Conservation (phyloP, 2,888 invertebrate genomes). For the Parascotia fuliginaria region DNA sequence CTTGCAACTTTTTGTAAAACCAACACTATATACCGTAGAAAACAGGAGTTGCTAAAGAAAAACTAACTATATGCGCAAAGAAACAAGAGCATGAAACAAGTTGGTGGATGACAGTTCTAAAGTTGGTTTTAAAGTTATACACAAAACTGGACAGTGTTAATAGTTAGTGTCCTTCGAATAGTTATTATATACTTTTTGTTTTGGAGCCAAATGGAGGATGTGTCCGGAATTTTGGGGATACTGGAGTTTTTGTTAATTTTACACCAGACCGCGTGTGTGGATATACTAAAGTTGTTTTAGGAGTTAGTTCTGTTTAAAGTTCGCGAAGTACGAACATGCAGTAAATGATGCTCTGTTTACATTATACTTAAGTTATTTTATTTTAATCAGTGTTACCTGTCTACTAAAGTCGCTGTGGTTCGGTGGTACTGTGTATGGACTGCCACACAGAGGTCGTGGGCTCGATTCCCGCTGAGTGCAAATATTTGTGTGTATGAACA, state of each 20-base stretch:
- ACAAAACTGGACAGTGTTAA: conserved; percentile 73
- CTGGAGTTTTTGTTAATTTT: conserved; percentile 34
- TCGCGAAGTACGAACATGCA: neutral
- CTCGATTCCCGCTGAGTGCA: too few species aligned
- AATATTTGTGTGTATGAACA: too few species aligned
- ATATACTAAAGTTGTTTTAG: neutral
- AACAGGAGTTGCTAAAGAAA: conserved; percentile 10
- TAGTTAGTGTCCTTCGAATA: conserved; percentile 70
- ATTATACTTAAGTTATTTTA: too few species aligned
- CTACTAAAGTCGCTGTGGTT: too few species aligned
- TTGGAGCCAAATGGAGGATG: conserved; percentile 63
- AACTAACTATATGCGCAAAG: conserved; percentile 4
- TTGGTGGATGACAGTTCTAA: neutral
- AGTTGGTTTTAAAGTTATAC: conserved; percentile 53
- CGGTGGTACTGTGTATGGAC: too few species aligned
- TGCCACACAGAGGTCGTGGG: too few species aligned
- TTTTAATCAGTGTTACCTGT: too few species aligned
- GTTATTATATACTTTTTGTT: conserved; percentile 71
- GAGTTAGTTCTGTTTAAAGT: neutral
- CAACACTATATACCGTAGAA: conserved; percentile 18
- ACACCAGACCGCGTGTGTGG: conserved; percentile 12
- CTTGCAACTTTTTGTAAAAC: conserved; percentile 55
- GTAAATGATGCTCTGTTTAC: too few species aligned
- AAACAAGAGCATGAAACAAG: neutral
- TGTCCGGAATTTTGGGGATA: conserved; percentile 32